Conservation (phyloP, 2,797 vertebrate species). For the Thripadectes ignobilis region DNA sequence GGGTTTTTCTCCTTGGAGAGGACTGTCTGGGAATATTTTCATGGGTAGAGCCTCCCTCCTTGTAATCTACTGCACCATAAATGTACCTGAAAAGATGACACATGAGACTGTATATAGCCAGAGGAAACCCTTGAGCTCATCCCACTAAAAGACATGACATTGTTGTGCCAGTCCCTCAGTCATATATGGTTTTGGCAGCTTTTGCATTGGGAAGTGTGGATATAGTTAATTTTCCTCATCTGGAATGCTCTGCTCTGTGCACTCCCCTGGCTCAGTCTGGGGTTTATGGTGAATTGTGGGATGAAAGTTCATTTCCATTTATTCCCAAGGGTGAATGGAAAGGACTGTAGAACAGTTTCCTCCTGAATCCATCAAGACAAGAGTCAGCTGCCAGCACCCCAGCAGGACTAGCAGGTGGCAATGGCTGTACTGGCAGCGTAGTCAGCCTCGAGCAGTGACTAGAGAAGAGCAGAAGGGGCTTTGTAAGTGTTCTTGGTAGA, state of each 20-base stretch:
- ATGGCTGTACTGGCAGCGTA: too few relatives aligned
- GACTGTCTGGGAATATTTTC: neutral
- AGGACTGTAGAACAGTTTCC: neutral
- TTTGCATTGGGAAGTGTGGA: neutral
- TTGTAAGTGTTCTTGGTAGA: neutral
- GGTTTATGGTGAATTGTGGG: neutral
- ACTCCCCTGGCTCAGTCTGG: rapidly evolving
- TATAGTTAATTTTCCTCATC: neutral
- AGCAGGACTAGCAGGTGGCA: neutral
- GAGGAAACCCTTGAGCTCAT: neutral
- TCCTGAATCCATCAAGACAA: neutral
- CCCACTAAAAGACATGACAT: neutral
- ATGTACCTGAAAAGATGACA: neutral
- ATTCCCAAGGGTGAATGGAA: neutral
- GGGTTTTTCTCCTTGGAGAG: neutral
- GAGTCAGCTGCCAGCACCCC: neutral
- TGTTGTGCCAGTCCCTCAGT: neutral
- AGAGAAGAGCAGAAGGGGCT: neutral
- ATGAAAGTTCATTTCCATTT: neutral
- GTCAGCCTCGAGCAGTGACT: rapidly evolving
- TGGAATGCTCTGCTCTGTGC: rapidly evolving
- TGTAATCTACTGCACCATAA: neutral
- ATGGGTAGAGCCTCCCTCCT: neutral
- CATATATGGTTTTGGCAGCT: neutral
- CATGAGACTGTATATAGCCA: neutral